These are phyloP conservation scores for Meghimatium bilineatum DNA, from an alignment of 2,888 invertebrate species.

Conservation along the genomic window DNA sequence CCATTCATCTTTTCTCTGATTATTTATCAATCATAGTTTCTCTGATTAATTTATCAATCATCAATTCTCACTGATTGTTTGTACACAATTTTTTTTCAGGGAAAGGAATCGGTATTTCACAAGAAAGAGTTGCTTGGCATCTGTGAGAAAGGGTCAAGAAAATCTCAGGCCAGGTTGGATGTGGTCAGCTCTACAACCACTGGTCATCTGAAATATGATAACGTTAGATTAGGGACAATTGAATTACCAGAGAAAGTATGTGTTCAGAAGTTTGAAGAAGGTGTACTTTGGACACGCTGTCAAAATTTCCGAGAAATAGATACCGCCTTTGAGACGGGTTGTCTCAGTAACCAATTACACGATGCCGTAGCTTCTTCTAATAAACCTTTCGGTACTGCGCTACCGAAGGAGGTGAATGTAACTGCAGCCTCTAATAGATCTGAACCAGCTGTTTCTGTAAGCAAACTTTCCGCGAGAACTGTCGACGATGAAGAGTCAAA, in stretches of 20 bases:
- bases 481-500: not conserved
- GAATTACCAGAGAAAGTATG: not conserved
- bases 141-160: slow-evolving; percentile 23
- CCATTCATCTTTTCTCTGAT: too few species aligned
- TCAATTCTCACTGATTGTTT: too few species aligned
- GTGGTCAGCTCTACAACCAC: slow-evolving; percentile 39
- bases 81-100: too few species aligned
- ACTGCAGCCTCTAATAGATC: not conserved
- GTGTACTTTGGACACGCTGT: not conserved
- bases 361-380: not conserved
- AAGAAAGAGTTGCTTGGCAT: not conserved
- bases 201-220: not conserved
- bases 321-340: too few species aligned
- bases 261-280: not conserved
- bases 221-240: not conserved
- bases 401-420: not conserved
- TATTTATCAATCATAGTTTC: too few species aligned
- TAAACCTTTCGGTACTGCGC: not conserved
- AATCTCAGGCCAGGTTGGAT: slow-evolving; percentile 27
- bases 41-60: too few species aligned
- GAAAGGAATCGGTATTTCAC: not conserved
- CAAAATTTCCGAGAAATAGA: too few species aligned
- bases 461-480: not conserved
- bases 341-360: not conserved
- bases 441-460: not conserved